phyloP scores from a whole-genome alignment of 2,888 invertebrate species.

The Phaedon cochleariae region DNA sequence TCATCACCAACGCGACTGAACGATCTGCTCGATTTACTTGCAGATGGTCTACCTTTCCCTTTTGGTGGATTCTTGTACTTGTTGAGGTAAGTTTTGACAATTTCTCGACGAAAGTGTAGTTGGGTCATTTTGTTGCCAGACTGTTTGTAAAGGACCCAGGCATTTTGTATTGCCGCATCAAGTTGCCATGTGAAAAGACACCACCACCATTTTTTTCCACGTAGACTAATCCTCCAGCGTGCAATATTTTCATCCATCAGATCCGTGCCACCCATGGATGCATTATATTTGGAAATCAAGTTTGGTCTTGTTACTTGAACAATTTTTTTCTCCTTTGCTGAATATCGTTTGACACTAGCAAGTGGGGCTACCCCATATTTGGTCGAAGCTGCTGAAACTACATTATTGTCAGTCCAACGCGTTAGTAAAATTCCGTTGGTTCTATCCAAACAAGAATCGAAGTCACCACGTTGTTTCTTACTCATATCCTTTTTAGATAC shows the following conservation, averaged over 20 bases:
- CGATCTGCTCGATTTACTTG: too few species aligned
- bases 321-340: too few species aligned
- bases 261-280: too few species aligned
- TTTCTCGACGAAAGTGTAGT: conserved; percentile 16
- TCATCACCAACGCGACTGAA: too few species aligned
- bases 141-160: conserved; percentile 15
- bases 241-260: conserved; percentile 8
- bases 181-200: conserved; percentile 9
- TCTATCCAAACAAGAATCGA: too few species aligned
- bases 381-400: conserved; percentile 2
- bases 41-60: too few species aligned
- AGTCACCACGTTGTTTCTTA: too few species aligned
- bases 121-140: conserved; percentile 11
- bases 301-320: too few species aligned
- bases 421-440: not conserved
- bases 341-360: too few species aligned
- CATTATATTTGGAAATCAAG: too few species aligned
- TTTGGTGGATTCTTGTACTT: too few species aligned
- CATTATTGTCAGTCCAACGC: not conserved
- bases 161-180: too few species aligned
- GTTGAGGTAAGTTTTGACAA: conserved; percentile 16
- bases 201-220: conserved; percentile 11
- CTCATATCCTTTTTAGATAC: not conserved
- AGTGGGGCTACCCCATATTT: conserved; percentile 2
- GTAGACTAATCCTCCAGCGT: conserved; percentile 3